phyloP scores from a whole-genome alignment of 2,888 invertebrate genomes.

The Diabrotica balteata region DNA sequence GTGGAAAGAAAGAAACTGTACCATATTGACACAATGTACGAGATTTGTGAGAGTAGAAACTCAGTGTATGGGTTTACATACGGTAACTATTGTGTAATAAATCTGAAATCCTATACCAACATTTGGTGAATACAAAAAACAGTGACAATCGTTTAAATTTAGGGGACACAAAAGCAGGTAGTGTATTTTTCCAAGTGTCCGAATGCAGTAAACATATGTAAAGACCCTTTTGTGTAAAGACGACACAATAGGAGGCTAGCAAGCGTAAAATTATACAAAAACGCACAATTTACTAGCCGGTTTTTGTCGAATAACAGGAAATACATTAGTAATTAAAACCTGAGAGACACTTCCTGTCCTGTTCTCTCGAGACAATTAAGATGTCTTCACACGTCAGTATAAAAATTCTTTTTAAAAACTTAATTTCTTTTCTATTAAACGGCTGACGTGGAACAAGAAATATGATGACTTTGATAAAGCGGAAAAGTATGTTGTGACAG shows the following conservation, averaged over 20 bases:
- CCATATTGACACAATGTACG: too few species aligned
- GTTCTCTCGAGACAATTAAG: constrained; percentile 20
- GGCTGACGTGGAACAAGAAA: constrained; percentile 13
- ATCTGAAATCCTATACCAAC: constrained; percentile 17
- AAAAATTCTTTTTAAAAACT: constrained; percentile 19
- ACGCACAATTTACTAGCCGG: constrained; percentile 18
- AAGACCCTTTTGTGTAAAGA: constrained; percentile 16
- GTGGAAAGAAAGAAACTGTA: too few species aligned
- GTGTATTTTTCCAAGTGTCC: constrained; percentile 13
- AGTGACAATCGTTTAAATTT: constrained; percentile 16
- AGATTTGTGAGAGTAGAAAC: not conserved
- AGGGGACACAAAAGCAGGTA: constrained; percentile 16
- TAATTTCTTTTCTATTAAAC: constrained; percentile 19
- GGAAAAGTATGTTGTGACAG: constrained; percentile 15
- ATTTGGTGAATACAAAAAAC: constrained; percentile 4
- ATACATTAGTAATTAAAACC: constrained; percentile 29
- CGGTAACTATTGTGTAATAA: constrained; percentile 12
- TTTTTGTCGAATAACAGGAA: constrained; percentile 30
- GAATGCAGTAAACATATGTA: constrained; percentile 24
- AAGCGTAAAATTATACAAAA: constrained; percentile 28
- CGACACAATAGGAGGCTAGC: constrained; percentile 16
- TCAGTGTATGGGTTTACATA: not conserved
- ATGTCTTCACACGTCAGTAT: constrained; percentile 17
- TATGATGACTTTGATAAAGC: constrained; percentile 25
- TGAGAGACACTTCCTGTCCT: constrained; percentile 30